Conservation (phyloP, 2,113 vertebrate species). For the Rhabdomys dilectus region DNA sequence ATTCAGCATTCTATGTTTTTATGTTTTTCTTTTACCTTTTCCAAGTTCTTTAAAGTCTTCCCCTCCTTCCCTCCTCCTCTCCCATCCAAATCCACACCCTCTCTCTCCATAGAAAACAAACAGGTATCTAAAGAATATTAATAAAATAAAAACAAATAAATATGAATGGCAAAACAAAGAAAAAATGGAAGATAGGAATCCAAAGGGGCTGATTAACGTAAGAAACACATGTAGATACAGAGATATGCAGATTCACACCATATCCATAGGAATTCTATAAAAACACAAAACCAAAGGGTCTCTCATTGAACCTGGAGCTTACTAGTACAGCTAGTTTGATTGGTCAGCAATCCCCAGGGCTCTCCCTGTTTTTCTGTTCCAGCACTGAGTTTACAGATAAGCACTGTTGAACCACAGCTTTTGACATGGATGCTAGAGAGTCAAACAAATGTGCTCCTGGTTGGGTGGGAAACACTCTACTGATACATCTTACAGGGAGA, state of each 20-base stretch:
- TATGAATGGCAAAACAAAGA: not conserved
- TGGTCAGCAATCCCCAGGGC: no score
- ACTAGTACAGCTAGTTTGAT: not conserved
- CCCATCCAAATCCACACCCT: not conserved
- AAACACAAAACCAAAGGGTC: not conserved
- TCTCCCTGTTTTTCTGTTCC: not conserved
- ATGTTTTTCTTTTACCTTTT: not conserved
- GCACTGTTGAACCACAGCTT: no score
- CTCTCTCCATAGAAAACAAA: not conserved
- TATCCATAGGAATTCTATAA: not conserved
- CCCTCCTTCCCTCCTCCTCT: no score
- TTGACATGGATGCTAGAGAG: not conserved
- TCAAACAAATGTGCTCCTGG: not conserved
- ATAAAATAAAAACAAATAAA: not conserved
- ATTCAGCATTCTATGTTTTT: no score
- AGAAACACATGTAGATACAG: not conserved
- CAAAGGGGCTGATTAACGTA: not conserved
- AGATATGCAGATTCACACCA: not conserved
- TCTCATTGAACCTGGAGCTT: not conserved
- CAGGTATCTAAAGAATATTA: not conserved
- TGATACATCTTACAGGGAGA: not conserved
- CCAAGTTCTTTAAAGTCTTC: not conserved
- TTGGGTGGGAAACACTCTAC: not conserved
- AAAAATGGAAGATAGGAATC: not conserved
- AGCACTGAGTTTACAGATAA: not conserved